These are phyloP conservation scores for Hephaestus fuliginosus DNA, from an alignment of 2,797 vertebrate genomes.

Conservation along the genomic window DNA sequence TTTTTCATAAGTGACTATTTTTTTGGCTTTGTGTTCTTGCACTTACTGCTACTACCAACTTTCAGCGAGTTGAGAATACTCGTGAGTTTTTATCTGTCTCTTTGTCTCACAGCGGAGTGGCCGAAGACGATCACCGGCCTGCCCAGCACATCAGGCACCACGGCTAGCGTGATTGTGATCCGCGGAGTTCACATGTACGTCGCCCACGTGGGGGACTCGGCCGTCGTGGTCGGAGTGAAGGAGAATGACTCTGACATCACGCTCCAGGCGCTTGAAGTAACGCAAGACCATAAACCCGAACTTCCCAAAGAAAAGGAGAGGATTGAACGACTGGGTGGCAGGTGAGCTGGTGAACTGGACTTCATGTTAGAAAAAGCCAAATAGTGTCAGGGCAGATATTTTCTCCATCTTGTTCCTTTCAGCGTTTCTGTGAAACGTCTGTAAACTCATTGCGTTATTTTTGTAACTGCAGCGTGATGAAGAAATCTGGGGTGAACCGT, in stretches of 20 bases:
- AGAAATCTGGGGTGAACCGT: constrained; percentile 97
- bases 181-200: constrained; percentile 95
- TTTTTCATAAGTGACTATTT: not conserved
- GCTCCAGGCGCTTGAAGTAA: constrained; percentile 94
- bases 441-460: not conserved
- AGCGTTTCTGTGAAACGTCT: not conserved
- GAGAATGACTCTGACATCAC: constrained; percentile 91
- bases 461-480: constrained; percentile 90
- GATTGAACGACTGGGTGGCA: constrained; percentile 96
- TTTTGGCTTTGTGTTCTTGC: not conserved
- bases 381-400: not conserved
- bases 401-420: not conserved
- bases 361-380: too few species aligned
- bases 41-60: not conserved
- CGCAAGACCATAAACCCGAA: constrained; percentile 97
- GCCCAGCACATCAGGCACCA: constrained; percentile 96
- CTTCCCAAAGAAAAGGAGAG: constrained; percentile 95
- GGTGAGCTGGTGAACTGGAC: constrained; percentile 79
- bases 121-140: constrained; percentile 95
- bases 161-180: constrained; percentile 96
- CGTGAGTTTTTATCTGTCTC: not conserved
- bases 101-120: constrained; percentile 90
- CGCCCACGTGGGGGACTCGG: constrained; percentile 96
- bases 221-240: constrained; percentile 94
- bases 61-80: constrained; percentile 61